phyloP scores from a whole-genome alignment of 2,797 vertebrate genomes.

The Hemitrygon akajei region DNA sequence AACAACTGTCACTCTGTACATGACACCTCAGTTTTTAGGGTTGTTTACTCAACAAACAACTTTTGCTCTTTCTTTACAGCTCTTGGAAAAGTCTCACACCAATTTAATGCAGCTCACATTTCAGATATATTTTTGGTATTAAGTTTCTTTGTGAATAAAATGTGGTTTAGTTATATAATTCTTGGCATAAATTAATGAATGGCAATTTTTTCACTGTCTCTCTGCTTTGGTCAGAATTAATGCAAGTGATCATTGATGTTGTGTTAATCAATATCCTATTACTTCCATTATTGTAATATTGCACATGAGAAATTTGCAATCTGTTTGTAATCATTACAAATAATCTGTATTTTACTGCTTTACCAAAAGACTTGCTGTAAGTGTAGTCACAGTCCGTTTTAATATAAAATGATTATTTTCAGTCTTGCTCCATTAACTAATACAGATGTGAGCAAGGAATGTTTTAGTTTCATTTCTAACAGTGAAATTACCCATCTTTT shows the following conservation, averaged over 20 bases:
- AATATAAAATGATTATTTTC: conserved; percentile 1
- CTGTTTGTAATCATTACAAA: not conserved
- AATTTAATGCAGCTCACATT: not conserved
- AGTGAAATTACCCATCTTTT: no score
- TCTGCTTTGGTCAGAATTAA: not conserved
- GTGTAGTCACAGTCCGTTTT: not conserved
- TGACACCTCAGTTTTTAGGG: not conserved
- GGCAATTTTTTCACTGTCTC: no score
- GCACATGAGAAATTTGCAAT: conserved; percentile 6
- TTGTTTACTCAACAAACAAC: not conserved
- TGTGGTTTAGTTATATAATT: no score
- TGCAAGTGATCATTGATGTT: not conserved
- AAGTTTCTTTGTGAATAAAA: no score
- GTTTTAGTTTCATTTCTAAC: not conserved
- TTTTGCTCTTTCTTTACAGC: not conserved
- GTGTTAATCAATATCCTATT: conserved; percentile 11
- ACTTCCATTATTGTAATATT: conserved; percentile 19
- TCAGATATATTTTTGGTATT: not conserved
- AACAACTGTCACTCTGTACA: no score
- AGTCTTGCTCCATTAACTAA: not conserved
- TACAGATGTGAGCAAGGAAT: not conserved
- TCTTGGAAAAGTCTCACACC: not conserved
- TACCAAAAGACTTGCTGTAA: not conserved
- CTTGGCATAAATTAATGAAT: no score
- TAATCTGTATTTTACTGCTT: not conserved